phyloP scores from a whole-genome alignment of 1,140 invertebrate genomes.

The Macrobrachium rosenbergii region DNA sequence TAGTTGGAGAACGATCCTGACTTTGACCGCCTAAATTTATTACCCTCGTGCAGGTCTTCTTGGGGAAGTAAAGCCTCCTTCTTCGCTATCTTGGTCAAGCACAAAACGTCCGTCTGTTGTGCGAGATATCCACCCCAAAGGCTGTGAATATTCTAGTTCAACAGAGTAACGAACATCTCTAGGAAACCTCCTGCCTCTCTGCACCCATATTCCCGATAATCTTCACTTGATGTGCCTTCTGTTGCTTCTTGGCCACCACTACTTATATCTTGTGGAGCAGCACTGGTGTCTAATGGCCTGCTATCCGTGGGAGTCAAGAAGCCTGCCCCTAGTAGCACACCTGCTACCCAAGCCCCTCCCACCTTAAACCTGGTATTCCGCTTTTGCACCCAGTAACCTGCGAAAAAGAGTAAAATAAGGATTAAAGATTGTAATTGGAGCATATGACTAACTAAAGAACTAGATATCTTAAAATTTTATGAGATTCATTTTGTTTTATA shows the following conservation, averaged over 20 bases:
- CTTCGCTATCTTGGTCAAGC: conserved; percentile 81
- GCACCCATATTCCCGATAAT: conserved; percentile 58
- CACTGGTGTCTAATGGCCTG: conserved; percentile 55
- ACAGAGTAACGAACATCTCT: conserved; percentile 66
- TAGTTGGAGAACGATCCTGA: conserved; percentile 67
- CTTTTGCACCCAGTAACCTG: conserved; percentile 93
- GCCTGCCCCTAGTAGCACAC: conserved; percentile 69
- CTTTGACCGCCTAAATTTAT: conserved; percentile 34
- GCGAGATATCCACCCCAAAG: conserved; percentile 78
- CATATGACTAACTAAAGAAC: background rate
- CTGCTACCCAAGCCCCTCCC: conserved; percentile 59
- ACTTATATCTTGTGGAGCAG: conserved; percentile 51
- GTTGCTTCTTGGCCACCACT: conserved; percentile 37
- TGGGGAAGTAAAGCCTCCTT: conserved; percentile 79
- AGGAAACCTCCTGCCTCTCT: conserved; percentile 62
- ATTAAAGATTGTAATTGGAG: background rate
- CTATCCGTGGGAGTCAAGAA: conserved; percentile 63
- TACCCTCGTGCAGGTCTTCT: conserved; percentile 69
- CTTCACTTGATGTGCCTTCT: conserved; percentile 45
- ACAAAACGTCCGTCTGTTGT: conserved; percentile 82
- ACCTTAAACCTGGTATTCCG: conserved; percentile 91
- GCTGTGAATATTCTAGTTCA: conserved; percentile 69
- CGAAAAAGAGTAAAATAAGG: background rate
- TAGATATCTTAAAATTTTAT: too few species aligned
- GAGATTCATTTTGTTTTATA: too few species aligned